phyloP scores from a whole-genome alignment of 2,113 vertebrate species.

The Dasyornis broadbenti region DNA sequence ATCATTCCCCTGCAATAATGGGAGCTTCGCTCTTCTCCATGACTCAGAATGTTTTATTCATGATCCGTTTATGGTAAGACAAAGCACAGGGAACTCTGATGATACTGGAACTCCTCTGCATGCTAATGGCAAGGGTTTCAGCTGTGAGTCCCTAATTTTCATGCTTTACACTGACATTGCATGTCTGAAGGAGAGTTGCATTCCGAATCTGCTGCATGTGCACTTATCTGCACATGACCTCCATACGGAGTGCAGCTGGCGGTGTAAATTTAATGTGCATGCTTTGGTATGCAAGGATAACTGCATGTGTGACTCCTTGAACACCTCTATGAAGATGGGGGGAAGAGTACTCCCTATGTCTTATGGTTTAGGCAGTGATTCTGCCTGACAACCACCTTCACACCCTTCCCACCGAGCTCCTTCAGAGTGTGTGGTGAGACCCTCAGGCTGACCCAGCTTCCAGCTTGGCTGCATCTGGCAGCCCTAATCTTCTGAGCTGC shows the following conservation, averaged over 20 bases:
- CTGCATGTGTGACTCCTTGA: background rate
- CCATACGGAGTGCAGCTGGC: background rate
- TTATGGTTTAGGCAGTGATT: background rate
- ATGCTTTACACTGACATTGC: background rate
- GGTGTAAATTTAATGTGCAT: background rate
- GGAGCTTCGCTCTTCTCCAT: background rate
- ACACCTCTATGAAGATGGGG: background rate
- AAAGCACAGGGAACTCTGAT: background rate
- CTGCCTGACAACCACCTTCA: background rate
- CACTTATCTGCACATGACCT: background rate
- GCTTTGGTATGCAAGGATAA: background rate
- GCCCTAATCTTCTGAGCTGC: background rate
- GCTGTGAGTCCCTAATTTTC: background rate
- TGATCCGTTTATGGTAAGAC: background rate
- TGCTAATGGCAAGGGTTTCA: background rate
- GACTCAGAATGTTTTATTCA: constrained; percentile 15
- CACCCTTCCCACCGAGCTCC: background rate
- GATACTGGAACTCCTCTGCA: background rate
- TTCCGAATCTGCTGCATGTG: background rate
- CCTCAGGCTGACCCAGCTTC: background rate
- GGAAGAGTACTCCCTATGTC: rapidly evolving
- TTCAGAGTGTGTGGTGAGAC: background rate
- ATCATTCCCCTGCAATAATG: background rate
- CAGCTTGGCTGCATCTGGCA: background rate
- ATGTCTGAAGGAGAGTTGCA: background rate